Conservation (phyloP, 2,113 vertebrate genomes). For the Acrocephalus arundinaceus region DNA sequence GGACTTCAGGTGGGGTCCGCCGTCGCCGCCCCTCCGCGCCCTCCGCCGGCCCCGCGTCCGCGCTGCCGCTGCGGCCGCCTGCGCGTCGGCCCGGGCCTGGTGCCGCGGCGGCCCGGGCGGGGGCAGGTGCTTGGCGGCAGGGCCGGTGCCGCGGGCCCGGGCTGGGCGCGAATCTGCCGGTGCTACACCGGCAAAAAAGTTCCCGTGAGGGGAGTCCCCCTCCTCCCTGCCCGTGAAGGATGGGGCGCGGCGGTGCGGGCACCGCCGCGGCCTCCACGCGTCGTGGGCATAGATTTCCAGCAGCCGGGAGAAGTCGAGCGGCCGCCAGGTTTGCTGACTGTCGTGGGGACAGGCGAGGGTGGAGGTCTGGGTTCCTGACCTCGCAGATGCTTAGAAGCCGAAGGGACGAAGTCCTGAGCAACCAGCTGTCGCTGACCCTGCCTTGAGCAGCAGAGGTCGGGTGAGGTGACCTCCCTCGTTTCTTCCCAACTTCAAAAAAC, state of each 20-base stretch:
- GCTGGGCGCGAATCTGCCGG: neutral
- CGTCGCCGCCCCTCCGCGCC: neutral
- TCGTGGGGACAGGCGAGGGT: neutral
- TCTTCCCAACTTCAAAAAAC: neutral
- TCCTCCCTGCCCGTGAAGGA: neutral
- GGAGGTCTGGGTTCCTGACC: neutral
- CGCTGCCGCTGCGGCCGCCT: neutral
- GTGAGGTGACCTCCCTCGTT: neutral
- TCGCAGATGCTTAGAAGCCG: neutral
- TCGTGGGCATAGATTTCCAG: neutral
- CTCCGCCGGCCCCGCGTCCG: neutral
- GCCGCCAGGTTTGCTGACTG: neutral
- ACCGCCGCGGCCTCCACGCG: neutral
- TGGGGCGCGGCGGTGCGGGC: neutral
- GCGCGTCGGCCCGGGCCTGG: neutral
- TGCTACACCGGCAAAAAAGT: neutral
- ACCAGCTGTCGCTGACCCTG: neutral
- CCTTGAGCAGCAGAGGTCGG: neutral
- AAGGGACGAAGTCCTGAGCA: neutral
- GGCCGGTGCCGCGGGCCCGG: neutral
- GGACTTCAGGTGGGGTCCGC: neutral
- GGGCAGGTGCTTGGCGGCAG: neutral
- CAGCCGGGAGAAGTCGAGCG: neutral
- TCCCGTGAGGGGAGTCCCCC: neutral
- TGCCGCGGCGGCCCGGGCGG: neutral